Conservation (phyloP, 1,140 invertebrate genomes). For the Gryon sp. region DNA sequence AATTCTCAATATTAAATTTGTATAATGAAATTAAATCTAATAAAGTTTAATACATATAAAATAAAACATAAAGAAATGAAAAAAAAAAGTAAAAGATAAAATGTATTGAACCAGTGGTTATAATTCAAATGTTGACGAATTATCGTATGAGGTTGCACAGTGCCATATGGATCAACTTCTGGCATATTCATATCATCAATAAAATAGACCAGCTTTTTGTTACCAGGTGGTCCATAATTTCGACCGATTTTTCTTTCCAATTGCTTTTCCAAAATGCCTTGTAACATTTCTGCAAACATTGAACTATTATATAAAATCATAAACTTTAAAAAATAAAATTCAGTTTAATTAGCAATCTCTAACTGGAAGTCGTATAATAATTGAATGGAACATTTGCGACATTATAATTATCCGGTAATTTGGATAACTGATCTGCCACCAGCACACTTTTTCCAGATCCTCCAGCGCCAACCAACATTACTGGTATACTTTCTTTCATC, state of each 20-base stretch:
- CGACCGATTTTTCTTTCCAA: constrained; percentile 97
- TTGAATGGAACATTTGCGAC: constrained; percentile 96
- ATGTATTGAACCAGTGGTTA: constrained; percentile 92
- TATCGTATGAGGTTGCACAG: constrained; percentile 96
- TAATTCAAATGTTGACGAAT: constrained; percentile 97
- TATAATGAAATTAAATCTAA: too few relatives aligned
- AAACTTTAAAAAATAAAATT: background rate
- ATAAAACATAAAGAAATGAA: constrained; percentile 10
- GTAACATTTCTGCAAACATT: constrained; percentile 86
- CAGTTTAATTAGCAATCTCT: too few relatives aligned
- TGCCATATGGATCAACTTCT: constrained; percentile 96
- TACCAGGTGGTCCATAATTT: constrained; percentile 95
- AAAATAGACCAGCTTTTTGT: constrained; percentile 95
- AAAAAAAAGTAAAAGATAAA: constrained; percentile 7
- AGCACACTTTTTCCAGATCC: constrained; percentile 94
- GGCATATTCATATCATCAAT: constrained; percentile 99
- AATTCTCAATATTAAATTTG: too few relatives aligned
- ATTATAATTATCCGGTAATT: constrained; percentile 87
- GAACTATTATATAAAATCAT: background rate
- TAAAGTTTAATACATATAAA: constrained; percentile 1
- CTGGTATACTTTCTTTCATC: constrained; percentile 88
- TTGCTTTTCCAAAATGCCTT: constrained; percentile 93
- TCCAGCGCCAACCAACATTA: constrained; percentile 94
- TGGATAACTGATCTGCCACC: constrained; percentile 89
- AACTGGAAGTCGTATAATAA: constrained; percentile 96